Conservation (phyloP, 2,797 vertebrate genomes). For the Natrix natrix region DNA sequence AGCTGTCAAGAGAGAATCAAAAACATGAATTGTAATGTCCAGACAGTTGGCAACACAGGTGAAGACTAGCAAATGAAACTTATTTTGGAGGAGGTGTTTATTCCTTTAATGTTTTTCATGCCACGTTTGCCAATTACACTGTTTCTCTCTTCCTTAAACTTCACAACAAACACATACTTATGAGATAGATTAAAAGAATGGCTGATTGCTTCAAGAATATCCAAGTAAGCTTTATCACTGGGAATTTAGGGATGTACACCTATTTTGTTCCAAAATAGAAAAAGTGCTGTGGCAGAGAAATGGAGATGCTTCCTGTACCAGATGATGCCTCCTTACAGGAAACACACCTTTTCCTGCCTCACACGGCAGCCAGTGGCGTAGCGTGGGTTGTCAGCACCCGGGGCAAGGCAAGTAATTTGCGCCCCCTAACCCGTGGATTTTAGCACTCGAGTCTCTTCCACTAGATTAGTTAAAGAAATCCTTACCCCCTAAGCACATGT, state of each 20-base stretch:
- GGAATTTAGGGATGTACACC: neutral
- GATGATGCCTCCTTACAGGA: neutral
- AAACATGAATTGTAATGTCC: slow-evolving; percentile 74
- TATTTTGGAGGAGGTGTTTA: neutral
- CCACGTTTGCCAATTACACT: neutral
- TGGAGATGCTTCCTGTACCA: neutral
- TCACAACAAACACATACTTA: neutral
- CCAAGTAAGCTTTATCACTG: neutral
- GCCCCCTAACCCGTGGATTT: too few species aligned
- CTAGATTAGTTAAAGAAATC: too few species aligned
- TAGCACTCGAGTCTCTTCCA: too few species aligned
- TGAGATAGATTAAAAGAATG: neutral
- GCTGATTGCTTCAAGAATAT: neutral
- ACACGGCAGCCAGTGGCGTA: neutral
- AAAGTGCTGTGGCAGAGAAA: neutral
- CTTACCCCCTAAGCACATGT: too few species aligned
- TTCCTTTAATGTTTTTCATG: neutral
- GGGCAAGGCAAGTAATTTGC: too few species aligned
- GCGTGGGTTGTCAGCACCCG: too few species aligned
- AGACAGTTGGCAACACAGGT: slow-evolving; percentile 44
- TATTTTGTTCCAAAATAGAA: neutral
- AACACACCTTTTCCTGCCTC: neutral
- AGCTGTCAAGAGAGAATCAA: slow-evolving; percentile 76
- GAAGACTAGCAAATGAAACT: neutral
- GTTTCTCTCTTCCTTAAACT: neutral